Percentiles rank a stretch among this genome's conserved stretches.
phyloP scores from a whole-genome alignment of 2,113 vertebrate genomes.

The Limanda limanda region DNA sequence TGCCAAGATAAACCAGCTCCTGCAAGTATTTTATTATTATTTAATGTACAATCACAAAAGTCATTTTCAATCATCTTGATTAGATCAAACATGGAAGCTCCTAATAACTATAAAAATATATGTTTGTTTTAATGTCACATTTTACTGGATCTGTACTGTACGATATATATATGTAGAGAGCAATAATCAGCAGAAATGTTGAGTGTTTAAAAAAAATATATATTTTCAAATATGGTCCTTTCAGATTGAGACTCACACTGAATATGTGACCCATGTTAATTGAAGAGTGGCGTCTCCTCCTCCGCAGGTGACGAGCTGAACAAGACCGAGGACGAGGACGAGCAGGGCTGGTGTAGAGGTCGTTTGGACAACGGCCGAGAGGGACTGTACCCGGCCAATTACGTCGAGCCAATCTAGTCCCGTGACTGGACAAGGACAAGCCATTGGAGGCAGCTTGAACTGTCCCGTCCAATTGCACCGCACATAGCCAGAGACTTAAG shows the following conservation, averaged over 20 bases:
- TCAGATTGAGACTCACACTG: too few relatives aligned
- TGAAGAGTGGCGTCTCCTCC: slow-evolving; percentile 21
- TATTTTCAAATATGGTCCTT: too few relatives aligned
- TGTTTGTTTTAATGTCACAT: too few relatives aligned
- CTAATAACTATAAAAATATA: too few relatives aligned
- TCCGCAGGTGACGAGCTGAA: slow-evolving; percentile 92
- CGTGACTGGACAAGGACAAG: slow-evolving; percentile 67
- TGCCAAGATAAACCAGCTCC: too few relatives aligned
- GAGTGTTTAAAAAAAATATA: not conserved
- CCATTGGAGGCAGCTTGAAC: slow-evolving; percentile 83
- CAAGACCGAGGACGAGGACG: slow-evolving; percentile 97
- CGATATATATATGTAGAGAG: not conserved
- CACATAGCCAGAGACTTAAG: slow-evolving; percentile 85
- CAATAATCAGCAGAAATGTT: not conserved
- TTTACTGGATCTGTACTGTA: not conserved
- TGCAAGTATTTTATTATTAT: too few relatives aligned
- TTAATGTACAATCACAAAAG: too few relatives aligned
- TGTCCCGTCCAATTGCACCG: slow-evolving; percentile 78
- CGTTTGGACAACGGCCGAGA: slow-evolving; percentile 93
- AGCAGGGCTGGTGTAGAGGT: slow-evolving; percentile 99
- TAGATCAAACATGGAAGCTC: too few relatives aligned
- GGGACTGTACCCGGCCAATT: slow-evolving; percentile 98
- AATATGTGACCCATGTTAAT: not conserved
- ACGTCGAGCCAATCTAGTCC: slow-evolving; percentile 94
- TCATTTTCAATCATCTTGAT: too few relatives aligned